Base-by-base conservation (phyloP, 35 echinoderm and acorn worm genomes). In the Apostichopus californicus region DNA sequence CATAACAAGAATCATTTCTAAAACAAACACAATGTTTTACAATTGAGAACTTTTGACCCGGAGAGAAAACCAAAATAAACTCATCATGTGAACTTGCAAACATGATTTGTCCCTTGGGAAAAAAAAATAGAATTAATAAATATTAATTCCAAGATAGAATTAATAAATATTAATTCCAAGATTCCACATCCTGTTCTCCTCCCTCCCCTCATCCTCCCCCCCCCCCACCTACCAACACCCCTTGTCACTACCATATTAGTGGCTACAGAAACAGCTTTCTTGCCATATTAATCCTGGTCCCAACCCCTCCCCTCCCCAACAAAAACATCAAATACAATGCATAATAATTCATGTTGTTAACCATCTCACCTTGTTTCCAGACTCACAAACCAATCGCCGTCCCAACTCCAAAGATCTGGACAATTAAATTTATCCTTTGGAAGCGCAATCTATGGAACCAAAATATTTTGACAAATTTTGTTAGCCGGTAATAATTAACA, bases 341-440 rank as follows among this genome's bases (percentile, higher is more conserved):
- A 4, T 46, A 18, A 68, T 68, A 18, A 68, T 68, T 14, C 7
- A 68, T 18, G 18, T 68, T 68, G 11, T 17, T 14, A 18, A 68
- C 64, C 10, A 68, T 85, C 72, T 88, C 34, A 96, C 95, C 95
- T 96, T 10, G 80, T 61, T 71, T 96, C 95, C 3, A 93, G 81
- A 77, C 90, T 96, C 5, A 96, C 89, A 88, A 91, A 92, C 95
- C 95, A 96, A 20, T 94, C 88, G 9, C 95, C 92, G 55, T 87
- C 95, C 95, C 95, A 96, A 24, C 90, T 77, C 95, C 95, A 96
- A 3, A 93, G 79, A 9, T 91, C 64, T 55, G 95, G 95, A 23
- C 54, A 77, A 4, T 15, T 78, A 61, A 96, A 96, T 53, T 91
- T 96, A 18, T 96, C 82, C 63, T 94, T 96, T 15, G 92, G 92